phyloP scores from a whole-genome alignment of 2,113 vertebrate genomes.

The Parus major region DNA sequence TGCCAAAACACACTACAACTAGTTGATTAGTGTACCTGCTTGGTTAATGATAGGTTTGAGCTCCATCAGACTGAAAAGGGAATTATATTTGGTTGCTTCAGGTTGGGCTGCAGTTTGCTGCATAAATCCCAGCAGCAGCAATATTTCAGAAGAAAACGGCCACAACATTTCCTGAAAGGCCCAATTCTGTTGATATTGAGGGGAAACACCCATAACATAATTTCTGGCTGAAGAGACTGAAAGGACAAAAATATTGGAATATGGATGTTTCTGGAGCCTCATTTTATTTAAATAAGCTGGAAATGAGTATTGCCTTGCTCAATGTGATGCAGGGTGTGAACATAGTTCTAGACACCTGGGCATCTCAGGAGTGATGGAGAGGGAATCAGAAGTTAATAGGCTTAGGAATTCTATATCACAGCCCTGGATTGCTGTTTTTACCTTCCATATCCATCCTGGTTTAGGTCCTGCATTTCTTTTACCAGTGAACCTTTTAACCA shows the following conservation, averaged over 20 bases:
- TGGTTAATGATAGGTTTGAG: background rate
- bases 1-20: background rate
- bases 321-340: background rate
- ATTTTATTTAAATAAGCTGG: background rate
- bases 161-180: background rate
- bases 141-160: background rate
- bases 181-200: background rate
- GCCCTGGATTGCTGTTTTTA: accelerated
- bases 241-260: background rate
- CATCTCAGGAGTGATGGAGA: background rate
- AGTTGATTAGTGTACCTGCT: background rate
- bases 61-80: background rate
- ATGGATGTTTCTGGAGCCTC: background rate
- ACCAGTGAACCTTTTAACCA: background rate
- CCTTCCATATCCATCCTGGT: background rate
- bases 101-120: background rate
- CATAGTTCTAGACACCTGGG: background rate
- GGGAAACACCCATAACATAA: background rate
- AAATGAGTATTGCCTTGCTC: background rate
- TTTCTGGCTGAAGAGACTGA: background rate
- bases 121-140: background rate
- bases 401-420: background rate
- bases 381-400: background rate
- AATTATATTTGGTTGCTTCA: background rate
- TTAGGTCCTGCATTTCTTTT: background rate